These are phyloP conservation scores for Cydia strobilella DNA, from an alignment of 1,140 invertebrate genomes.

Conservation along the genomic window DNA sequence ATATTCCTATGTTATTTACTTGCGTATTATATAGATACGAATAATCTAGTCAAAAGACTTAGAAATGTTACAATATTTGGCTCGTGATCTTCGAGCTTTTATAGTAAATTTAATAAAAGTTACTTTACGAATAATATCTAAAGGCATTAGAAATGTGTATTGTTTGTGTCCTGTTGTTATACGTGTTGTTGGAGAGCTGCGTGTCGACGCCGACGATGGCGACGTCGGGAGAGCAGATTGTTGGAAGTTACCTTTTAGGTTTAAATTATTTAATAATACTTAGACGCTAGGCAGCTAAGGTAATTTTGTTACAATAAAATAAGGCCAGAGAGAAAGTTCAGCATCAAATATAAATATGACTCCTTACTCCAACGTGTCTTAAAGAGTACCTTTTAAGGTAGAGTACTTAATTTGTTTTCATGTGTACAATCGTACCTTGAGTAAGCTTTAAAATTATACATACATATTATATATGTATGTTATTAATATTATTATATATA, in stretches of 20 bases:
- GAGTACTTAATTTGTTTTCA: constrained; percentile 55
- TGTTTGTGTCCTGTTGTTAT: constrained; percentile 52
- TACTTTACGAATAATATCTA: constrained; percentile 51
- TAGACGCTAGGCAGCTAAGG: constrained; percentile 69
- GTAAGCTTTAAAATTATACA: constrained; percentile 38
- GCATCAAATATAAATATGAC: constrained; percentile 58
- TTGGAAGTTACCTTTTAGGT: constrained; percentile 78
- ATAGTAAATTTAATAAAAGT: constrained; percentile 52
- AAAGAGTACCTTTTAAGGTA: constrained; percentile 76
- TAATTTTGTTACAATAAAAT: constrained; percentile 71
- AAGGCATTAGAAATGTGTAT: constrained; percentile 55
- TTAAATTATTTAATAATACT: constrained; percentile 75
- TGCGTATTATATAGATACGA: constrained; percentile 77
- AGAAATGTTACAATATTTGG: constrained; percentile 72
- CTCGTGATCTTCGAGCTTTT: constrained; percentile 70
- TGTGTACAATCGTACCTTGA: constrained; percentile 38
- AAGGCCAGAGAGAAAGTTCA: constrained; percentile 75
- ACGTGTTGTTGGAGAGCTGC: constrained; percentile 40
- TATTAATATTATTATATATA: constrained; percentile 23
- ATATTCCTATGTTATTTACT: constrained; percentile 80
- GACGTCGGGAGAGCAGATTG: constrained; percentile 46
- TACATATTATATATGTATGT: constrained; percentile 45
- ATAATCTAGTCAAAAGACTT: constrained; percentile 80
- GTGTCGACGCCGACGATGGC: neutral
- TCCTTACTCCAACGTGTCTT: constrained; percentile 71